Base-by-base conservation (phyloP, 2,888 invertebrate species). In the Apotomis turbidana region DNA sequence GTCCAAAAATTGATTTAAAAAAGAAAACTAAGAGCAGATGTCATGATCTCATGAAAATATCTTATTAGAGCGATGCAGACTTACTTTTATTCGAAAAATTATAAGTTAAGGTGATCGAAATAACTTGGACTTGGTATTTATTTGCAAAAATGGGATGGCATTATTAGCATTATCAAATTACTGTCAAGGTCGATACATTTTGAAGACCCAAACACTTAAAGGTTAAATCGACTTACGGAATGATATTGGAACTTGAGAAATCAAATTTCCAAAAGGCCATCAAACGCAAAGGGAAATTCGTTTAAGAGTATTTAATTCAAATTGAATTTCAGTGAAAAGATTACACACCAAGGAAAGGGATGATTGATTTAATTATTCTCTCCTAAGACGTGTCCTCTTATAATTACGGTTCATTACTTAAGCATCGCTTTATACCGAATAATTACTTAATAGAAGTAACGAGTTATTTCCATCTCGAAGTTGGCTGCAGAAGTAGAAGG, bases 381-480 rank as follows among this genome's bases (percentile, higher is more conserved):
- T 90, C 84, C 84, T 90, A 82, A 90, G 91, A 91, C 90, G 89
- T 92, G 91, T 93, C 91, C 91, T 91, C 91, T 89, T 91, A 90
- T 93, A 93, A 93, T 93, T 93, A 92, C 85, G 85, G 88, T 90
- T 90, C 90, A 91, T 93, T 93, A 92, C 90, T 91, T 92, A 91
- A 92, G 85, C 92, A 92, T 92, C 91, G 91, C 89, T 91, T 92
- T 92, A 91, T 91, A 84, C 88, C 85, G 88, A 86, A 89, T 92
- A 93, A 93, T 93, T 92, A 91, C 91, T 92, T 92, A 92, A 93
- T 91, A 92, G 90, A 91, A 90, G 91, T 90, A 91, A 91, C 90
- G 89, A 92, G 90, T 91, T 91, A 90, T 90, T 91, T 89, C 89
- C 91, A 90, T 91, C 88, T 80, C 86, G 85, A 87, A 90, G 87